Conservation (phyloP, 2,888 invertebrate species). For the Eulithis prunata region DNA sequence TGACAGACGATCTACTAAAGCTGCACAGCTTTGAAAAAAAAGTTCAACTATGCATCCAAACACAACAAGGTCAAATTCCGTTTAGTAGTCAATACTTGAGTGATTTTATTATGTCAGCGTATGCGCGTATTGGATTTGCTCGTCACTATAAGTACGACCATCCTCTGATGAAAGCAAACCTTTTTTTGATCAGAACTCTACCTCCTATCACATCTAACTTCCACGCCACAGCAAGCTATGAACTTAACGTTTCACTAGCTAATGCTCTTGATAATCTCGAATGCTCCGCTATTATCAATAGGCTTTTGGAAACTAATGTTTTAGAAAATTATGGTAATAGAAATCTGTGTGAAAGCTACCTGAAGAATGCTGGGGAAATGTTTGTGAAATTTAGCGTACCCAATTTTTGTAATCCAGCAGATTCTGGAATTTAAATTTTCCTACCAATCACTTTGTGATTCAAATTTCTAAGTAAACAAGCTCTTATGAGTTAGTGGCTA, state of each 20-base stretch:
- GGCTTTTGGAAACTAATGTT: slow-evolving; percentile 6
- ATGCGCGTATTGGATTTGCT: slow-evolving; percentile 14
- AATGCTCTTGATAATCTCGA: slow-evolving; percentile 6
- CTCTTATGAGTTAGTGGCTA: too few species aligned
- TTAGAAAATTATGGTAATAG: slow-evolving; percentile 10
- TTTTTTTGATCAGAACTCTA: slow-evolving; percentile 15
- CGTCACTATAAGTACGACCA: slow-evolving; percentile 11
- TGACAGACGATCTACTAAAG: slow-evolving; percentile 3
- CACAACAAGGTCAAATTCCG: slow-evolving; percentile 13
- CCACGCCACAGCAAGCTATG: slow-evolving; percentile 11
- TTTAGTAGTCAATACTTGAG: slow-evolving; percentile 33
- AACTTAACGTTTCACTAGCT: slow-evolving; percentile 8
- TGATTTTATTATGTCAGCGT: slow-evolving; percentile 15
- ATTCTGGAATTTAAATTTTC: neutral
- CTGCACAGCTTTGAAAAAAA: slow-evolving; percentile 13
- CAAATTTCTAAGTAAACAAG: neutral
- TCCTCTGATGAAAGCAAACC: slow-evolving; percentile 16
- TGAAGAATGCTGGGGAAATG: slow-evolving; percentile 9
- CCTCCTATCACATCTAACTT: neutral
- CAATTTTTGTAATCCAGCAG: neutral
- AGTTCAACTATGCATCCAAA: slow-evolving; percentile 10
- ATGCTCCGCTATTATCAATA: slow-evolving; percentile 24
- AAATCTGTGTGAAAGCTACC: slow-evolving; percentile 25
- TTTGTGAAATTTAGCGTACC: slow-evolving; percentile 6
- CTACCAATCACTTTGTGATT: neutral